Conservation (phyloP, 2,797 vertebrate genomes). For the Amblyopsis hoosieri region DNA sequence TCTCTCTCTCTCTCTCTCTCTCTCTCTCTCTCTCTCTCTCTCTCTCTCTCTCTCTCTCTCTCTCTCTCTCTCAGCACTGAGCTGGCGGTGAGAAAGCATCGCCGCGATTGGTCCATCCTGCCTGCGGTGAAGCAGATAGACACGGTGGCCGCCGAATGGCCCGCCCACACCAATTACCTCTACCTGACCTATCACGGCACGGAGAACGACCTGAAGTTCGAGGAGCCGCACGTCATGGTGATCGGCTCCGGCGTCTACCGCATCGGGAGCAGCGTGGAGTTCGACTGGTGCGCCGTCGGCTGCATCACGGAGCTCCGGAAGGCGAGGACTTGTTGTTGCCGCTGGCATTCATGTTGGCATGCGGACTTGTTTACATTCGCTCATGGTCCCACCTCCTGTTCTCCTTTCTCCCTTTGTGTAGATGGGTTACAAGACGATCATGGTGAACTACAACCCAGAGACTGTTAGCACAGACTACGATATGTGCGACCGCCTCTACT, state of each 20-base stretch:
- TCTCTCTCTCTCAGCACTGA: conserved; percentile 84
- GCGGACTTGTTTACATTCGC: background rate
- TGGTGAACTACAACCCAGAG: conserved; percentile 99
- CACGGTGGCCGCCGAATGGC: conserved; percentile 97
- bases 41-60: background rate
- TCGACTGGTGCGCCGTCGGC: conserved; percentile 96
- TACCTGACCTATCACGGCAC: conserved; percentile 93
- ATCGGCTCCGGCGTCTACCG: conserved; percentile 96
- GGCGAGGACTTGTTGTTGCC: conserved; percentile 59
- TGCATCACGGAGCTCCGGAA: conserved; percentile 95
- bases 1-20: too few relatives aligned
- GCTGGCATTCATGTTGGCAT: background rate
- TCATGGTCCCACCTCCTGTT: background rate
- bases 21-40: background rate
- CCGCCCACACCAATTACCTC: conserved; percentile 94
- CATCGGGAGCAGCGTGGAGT: conserved; percentile 97
- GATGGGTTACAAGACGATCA: conserved; percentile 98
- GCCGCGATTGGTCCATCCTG: conserved; percentile 87
- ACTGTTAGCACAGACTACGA: conserved; percentile 98
- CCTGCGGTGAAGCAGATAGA: conserved; percentile 97
- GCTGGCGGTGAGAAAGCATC: conserved; percentile 90
- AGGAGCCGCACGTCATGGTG: conserved; percentile 89
- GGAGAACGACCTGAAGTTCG: conserved; percentile 85
- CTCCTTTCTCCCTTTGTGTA: conserved; percentile 49
- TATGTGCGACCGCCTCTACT: conserved; percentile 98